A percentile compares a stretch with the other conserved stretches of the same genome.
Conservation (phyloP, 2,113 vertebrate species). For the Xiphophorus maculatus region DNA sequence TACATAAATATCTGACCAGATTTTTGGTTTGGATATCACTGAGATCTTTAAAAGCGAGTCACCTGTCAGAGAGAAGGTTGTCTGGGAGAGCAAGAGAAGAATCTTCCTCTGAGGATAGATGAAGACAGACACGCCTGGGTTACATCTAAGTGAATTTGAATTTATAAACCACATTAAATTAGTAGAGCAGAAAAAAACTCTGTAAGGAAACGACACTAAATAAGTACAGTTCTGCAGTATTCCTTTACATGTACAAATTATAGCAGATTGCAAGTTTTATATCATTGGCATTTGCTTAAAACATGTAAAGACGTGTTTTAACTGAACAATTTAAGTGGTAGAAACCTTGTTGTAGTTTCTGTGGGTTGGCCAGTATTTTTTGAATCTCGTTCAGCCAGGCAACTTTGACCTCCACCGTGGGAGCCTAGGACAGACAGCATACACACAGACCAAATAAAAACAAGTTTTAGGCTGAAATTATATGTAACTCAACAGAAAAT, state of each 20-base stretch:
- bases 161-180: neutral
- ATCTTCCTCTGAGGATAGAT: constrained; percentile 61
- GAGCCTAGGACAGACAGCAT: constrained; percentile 80
- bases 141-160: neutral
- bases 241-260: neutral
- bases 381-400: constrained; percentile 91
- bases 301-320: neutral
- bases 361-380: constrained; percentile 90
- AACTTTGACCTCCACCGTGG: constrained; percentile 89
- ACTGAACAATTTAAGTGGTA: constrained; percentile 19
- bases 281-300: neutral
- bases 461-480: neutral
- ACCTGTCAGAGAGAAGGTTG: constrained; percentile 80
- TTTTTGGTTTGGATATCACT: neutral
- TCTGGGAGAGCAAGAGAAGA: constrained; percentile 65
- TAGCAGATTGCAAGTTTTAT: no score
- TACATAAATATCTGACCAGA: neutral
- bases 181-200: neutral
- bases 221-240: neutral
- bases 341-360: constrained; percentile 86
- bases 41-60: constrained; percentile 63
- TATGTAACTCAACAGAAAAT: neutral
- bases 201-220: neutral
- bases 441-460: neutral
- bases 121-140: neutral